These are phyloP conservation scores for Drosophila lacertosa DNA, from an alignment of 1,140 invertebrate species.

Conservation along the genomic window DNA sequence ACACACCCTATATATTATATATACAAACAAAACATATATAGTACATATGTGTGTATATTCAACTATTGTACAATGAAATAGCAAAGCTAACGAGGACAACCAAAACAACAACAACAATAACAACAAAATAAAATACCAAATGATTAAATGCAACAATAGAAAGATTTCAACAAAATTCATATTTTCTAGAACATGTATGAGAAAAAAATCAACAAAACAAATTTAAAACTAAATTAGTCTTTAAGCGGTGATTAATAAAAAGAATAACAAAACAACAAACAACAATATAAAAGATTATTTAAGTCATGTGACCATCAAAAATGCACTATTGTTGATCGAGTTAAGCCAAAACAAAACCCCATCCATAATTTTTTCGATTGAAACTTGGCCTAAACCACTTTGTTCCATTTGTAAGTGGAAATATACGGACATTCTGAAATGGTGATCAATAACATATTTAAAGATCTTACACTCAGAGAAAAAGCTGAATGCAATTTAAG, in stretches of 20 bases:
- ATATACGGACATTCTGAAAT: no score
- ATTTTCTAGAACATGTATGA: conserved; percentile 24
- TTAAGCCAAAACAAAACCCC: no score
- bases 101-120: conserved; percentile 15
- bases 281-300: conserved; percentile 16
- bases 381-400: no score
- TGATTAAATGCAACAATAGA: conserved; percentile 15
- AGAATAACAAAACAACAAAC: conserved; percentile 49
- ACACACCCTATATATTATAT: conserved; percentile 55
- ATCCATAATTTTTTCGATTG: no score
- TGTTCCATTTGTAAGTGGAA: no score
- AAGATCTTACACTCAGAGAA: no score
- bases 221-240: conserved; percentile 57
- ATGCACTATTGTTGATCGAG: no score
- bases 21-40: conserved; percentile 21
- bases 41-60: conserved; percentile 22
- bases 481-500: no score
- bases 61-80: conserved; percentile 72
- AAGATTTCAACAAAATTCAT: conserved; percentile 10
- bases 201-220: conserved; percentile 41
- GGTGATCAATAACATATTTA: no score
- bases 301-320: background rate
- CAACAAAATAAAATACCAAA: conserved; percentile 10
- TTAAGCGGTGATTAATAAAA: conserved; percentile 72
- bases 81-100: conserved; percentile 53